A percentile compares a stretch with the other conserved stretches of the same genome.
phyloP scores from a whole-genome alignment of 2,888 invertebrate genomes.

The Pomacea canaliculata region DNA sequence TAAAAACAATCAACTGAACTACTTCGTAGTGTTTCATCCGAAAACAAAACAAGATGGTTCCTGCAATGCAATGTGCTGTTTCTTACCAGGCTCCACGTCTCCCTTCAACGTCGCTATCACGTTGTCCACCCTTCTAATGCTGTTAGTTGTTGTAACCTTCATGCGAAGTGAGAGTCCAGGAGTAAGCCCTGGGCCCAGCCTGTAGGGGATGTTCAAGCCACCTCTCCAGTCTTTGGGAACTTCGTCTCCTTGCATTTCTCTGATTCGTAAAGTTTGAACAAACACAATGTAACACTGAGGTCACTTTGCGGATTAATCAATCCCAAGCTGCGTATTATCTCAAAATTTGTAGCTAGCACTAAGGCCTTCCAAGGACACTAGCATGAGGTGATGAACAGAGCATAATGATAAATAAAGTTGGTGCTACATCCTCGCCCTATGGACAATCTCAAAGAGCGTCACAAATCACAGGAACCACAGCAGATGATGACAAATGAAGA shows the following conservation, averaged over 20 bases:
- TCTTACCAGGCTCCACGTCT: constrained; percentile 1
- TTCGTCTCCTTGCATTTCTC: background rate
- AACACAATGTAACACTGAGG: too few relatives aligned
- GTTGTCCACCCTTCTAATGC: background rate
- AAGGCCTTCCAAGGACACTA: too few relatives aligned
- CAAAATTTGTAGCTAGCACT: too few relatives aligned
- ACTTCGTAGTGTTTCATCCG: background rate
- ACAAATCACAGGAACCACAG: too few relatives aligned
- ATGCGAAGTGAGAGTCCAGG: background rate
- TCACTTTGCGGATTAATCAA: too few relatives aligned
- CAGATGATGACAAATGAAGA: too few relatives aligned
- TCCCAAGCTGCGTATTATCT: too few relatives aligned
- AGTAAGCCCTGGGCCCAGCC: constrained; percentile 60
- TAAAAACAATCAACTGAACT: background rate
- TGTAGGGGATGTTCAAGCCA: constrained; percentile 68
- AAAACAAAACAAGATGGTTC: background rate
- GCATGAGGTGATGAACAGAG: too few relatives aligned
- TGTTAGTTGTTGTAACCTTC: background rate
- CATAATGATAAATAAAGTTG: too few relatives aligned
- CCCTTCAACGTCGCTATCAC: constrained; percentile 1
- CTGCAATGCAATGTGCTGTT: too few relatives aligned
- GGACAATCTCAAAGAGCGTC: too few relatives aligned
- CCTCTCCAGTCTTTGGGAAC: constrained; percentile 66
- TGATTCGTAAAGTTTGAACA: background rate
- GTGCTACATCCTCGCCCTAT: too few relatives aligned